These are phyloP conservation scores for Harpagifer antarcticus DNA, from an alignment of 2,797 vertebrate genomes.

Conservation along the genomic window DNA sequence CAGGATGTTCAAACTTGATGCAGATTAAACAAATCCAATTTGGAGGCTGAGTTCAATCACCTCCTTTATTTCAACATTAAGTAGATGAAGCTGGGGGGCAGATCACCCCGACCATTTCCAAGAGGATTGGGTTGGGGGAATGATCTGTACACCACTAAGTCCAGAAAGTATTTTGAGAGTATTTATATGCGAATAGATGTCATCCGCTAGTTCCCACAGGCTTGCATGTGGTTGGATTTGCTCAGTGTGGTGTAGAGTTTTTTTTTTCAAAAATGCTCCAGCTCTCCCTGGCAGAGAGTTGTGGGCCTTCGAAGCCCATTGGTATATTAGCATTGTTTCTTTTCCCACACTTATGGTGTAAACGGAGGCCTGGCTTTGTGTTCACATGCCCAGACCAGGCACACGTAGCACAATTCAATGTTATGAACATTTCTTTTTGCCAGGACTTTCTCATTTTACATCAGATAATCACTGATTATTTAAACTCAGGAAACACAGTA, in stretches of 20 bases:
- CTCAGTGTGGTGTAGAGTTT: constrained; percentile 61
- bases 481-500: constrained; percentile 82
- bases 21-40: constrained; percentile 86
- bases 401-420: constrained; percentile 75
- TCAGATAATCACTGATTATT: constrained; percentile 87
- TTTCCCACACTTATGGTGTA: constrained; percentile 80
- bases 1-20: constrained; percentile 82
- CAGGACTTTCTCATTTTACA: constrained; percentile 67
- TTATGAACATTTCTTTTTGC: constrained; percentile 74
- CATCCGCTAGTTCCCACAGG: constrained; percentile 73
- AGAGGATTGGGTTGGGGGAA: constrained; percentile 64
- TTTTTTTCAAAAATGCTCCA: constrained; percentile 68
- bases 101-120: constrained; percentile 70
- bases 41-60: constrained; percentile 78
- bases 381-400: constrained; percentile 66
- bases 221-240: constrained; percentile 78
- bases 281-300: constrained; percentile 63
- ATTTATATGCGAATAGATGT: constrained; percentile 76
- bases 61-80: constrained; percentile 80
- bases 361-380: constrained; percentile 69
- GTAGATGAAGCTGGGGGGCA: constrained; percentile 74
- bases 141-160: constrained; percentile 68
- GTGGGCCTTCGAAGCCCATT: constrained; percentile 59
- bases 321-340: constrained; percentile 68
- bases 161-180: constrained; percentile 76